Percentiles rank a stretch among this genome's conserved stretches.
These are phyloP conservation scores for Grapholita molesta DNA, from an alignment of 1,140 invertebrate genomes.

Conservation along the genomic window DNA sequence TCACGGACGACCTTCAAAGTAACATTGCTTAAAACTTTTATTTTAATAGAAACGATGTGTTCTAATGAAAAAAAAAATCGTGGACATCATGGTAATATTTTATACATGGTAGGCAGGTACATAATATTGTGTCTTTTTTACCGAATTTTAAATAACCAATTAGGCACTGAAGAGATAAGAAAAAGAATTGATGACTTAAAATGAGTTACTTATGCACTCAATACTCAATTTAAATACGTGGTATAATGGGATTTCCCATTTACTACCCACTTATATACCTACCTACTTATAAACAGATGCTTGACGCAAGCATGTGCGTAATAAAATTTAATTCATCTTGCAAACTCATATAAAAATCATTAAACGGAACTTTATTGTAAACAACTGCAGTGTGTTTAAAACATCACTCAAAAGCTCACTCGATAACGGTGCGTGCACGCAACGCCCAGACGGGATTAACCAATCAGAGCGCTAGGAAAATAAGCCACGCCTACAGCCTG, in stretches of 20 bases:
- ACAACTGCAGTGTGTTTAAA: slow-evolving; percentile 66
- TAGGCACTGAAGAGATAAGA: too few relatives aligned
- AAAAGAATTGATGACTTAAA: background rate
- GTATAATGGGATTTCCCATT: background rate
- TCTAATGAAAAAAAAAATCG: too few relatives aligned
- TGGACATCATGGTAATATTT: too few relatives aligned
- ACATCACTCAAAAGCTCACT: slow-evolving; percentile 61
- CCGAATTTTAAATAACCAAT: too few relatives aligned
- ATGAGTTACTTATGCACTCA: slow-evolving; percentile 1
- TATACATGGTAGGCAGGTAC: too few relatives aligned
- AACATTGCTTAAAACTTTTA: too few relatives aligned
- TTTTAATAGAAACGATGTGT: too few relatives aligned
- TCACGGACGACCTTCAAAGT: too few relatives aligned
- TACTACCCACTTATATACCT: background rate
- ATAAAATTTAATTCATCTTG: slow-evolving; percentile 69
- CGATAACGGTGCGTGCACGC: slow-evolving; percentile 41
- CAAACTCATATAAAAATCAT: slow-evolving; percentile 74
- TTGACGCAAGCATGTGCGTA: slow-evolving; percentile 50
- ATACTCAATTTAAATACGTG: slow-evolving; percentile 27
- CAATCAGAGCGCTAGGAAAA: slow-evolving; percentile 45
- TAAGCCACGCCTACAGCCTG: slow-evolving; percentile 55
- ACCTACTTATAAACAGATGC: slow-evolving; percentile 22
- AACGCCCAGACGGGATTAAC: slow-evolving; percentile 42
- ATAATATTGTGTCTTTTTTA: too few relatives aligned
- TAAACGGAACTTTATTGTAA: slow-evolving; percentile 71